phyloP scores from a whole-genome alignment of 2,113 vertebrate genomes.

The Bos javanicus region DNA sequence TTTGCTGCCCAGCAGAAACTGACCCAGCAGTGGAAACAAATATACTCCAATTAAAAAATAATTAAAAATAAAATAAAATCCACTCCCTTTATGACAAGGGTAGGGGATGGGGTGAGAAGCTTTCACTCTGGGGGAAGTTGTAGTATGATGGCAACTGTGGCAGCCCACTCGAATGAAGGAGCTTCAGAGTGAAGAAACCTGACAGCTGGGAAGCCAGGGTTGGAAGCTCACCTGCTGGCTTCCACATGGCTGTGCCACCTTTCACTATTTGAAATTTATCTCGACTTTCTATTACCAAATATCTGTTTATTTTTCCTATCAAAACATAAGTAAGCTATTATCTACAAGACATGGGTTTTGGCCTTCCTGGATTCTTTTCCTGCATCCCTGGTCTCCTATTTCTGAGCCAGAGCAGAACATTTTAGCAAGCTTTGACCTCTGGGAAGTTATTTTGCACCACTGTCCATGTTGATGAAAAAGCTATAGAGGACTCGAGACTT shows the following conservation, averaged over 20 bases:
- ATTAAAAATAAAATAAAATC: neutral
- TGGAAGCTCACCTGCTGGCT: neutral
- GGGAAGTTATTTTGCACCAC: neutral
- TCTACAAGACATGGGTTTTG: neutral
- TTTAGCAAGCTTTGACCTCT: constrained; percentile 21
- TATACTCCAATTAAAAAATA: neutral
- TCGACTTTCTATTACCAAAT: neutral
- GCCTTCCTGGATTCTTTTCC: neutral
- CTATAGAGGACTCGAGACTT: constrained; percentile 53
- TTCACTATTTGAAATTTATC: neutral
- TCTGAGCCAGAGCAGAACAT: neutral
- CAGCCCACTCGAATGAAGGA: accelerated
- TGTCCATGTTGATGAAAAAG: constrained; percentile 15
- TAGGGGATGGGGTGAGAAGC: too few relatives aligned
- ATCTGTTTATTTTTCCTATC: neutral
- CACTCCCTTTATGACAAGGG: too few relatives aligned
- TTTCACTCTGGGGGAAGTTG: neutral
- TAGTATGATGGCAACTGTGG: accelerated
- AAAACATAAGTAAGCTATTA: neutral
- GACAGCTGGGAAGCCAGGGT: accelerated
- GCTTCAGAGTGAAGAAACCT: neutral
- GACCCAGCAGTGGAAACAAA: neutral
- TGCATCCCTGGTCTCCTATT: constrained; percentile 14
- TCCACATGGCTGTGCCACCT: neutral
- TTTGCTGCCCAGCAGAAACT: neutral